phyloP scores from a whole-genome alignment of 1,140 invertebrate genomes.

The Drosophila miranda region DNA sequence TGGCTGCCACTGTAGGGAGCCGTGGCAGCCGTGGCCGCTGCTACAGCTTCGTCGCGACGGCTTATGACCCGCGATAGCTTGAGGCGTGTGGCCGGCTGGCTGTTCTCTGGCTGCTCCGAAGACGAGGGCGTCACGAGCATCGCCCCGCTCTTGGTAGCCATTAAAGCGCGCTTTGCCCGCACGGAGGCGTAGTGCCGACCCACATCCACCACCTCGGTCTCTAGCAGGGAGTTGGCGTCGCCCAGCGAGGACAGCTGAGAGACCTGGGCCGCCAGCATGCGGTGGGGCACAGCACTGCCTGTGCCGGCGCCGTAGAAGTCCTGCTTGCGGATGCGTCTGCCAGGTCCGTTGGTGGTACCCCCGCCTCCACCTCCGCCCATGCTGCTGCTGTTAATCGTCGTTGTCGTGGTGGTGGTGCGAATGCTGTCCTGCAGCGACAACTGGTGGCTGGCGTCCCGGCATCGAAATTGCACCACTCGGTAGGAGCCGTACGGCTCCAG shows the following conservation, averaged over 20 bases:
- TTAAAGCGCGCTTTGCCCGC: slow-evolving; percentile 52
- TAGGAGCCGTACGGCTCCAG: slow-evolving; percentile 73
- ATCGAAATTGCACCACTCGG: slow-evolving; percentile 74
- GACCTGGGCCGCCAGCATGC: slow-evolving; percentile 60
- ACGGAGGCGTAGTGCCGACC: slow-evolving; percentile 22
- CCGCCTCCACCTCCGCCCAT: slow-evolving; percentile 2
- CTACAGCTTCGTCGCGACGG: slow-evolving; percentile 55
- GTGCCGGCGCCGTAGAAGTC: slow-evolving; percentile 37
- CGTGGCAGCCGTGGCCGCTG: neutral
- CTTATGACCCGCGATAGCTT: slow-evolving; percentile 74
- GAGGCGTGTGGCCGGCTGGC: slow-evolving; percentile 51
- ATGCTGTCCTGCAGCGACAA: slow-evolving; percentile 73
- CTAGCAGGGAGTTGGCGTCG: slow-evolving; percentile 57
- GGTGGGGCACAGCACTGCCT: slow-evolving; percentile 50
- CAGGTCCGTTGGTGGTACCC: neutral
- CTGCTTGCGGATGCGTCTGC: slow-evolving; percentile 46
- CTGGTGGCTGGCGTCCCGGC: slow-evolving; percentile 65
- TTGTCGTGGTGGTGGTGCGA: slow-evolving; percentile 67
- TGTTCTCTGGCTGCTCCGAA: slow-evolving; percentile 16
- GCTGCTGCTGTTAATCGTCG: slow-evolving; percentile 62
- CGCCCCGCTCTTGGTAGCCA: slow-evolving; percentile 68
- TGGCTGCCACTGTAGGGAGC: slow-evolving; percentile 41
- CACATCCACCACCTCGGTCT: slow-evolving; percentile 41
- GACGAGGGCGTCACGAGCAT: slow-evolving; percentile 43
- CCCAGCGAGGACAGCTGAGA: slow-evolving; percentile 56